Conservation (phyloP, 2,113 vertebrate genomes). For the Recurvirostra avosetta region DNA sequence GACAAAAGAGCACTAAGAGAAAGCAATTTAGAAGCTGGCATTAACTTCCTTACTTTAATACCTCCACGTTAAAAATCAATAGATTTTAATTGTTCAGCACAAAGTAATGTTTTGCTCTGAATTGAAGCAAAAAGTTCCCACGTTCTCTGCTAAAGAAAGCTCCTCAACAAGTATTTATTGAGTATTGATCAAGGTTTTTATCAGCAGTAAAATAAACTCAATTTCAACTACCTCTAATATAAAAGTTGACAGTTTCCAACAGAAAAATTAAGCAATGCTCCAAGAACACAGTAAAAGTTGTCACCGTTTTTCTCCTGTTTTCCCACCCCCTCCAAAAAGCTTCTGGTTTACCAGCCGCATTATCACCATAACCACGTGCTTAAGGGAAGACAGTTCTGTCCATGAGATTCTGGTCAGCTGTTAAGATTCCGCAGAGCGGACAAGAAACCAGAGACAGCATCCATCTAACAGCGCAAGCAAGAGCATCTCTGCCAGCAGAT, state of each 20-base stretch:
- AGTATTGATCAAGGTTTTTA: not conserved
- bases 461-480: not conserved
- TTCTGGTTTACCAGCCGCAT: not conserved
- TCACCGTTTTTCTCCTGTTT: not conserved
- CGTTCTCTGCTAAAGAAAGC: not conserved
- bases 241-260: not conserved
- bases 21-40: not conserved
- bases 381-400: not conserved
- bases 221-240: not conserved
- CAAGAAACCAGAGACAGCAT: not conserved
- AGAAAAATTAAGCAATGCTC: not conserved
- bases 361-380: not conserved
- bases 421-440: not conserved
- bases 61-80: not conserved
- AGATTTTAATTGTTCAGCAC: constrained; percentile 15
- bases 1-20: not conserved
- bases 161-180: not conserved
- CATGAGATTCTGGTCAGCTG: not conserved
- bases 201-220: not conserved
- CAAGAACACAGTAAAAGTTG: not conserved
- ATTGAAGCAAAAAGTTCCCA: not conserved
- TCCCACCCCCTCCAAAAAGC: not conserved
- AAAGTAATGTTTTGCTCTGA: not conserved
- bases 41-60: constrained; percentile 13
- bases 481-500: not conserved